Evolutionary conservation across 2,888 invertebrate genomes (phyloP).

Genomic region (Pseudeuparius sepicola): DNA sequence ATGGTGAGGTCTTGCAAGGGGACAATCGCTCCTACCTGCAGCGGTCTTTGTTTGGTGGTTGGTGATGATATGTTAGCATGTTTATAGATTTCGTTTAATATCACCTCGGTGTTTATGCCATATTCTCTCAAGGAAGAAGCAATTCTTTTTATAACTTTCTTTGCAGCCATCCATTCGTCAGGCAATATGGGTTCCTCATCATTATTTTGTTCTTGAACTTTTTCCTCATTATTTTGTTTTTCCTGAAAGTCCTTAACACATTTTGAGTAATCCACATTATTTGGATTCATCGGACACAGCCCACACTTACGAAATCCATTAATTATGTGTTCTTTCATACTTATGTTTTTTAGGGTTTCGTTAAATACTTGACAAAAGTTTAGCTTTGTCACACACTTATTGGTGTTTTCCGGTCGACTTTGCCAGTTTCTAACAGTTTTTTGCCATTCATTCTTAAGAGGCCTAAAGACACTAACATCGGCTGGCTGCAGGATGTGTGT

Average conservation of each 20-base stretch:
- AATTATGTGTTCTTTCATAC: conserved; percentile 3
- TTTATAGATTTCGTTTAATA: too few relatives aligned
- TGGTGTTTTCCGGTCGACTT: too few relatives aligned
- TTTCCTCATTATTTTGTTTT: conserved; percentile 8
- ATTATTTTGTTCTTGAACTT: too few relatives aligned
- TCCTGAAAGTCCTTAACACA: conserved; percentile 6
- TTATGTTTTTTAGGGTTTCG: not conserved
- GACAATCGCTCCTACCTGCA: too few relatives aligned
- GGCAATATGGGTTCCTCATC: too few relatives aligned
- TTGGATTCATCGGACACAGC: conserved; percentile 8
- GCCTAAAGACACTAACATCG: conserved; percentile 19
- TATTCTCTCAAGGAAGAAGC: too few relatives aligned
- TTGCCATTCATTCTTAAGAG: conserved; percentile 19
- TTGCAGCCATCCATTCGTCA: too few relatives aligned
- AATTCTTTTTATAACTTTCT: too few relatives aligned
- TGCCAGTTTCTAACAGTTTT: conserved; percentile 20
- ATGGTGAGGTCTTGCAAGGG: too few relatives aligned
- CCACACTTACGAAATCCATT: conserved; percentile 11
- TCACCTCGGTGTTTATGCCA: too few relatives aligned
- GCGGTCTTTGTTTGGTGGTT: too few relatives aligned
- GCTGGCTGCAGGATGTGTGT: conserved; percentile 24
- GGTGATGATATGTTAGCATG: too few relatives aligned
- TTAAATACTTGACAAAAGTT: conserved; percentile 5
- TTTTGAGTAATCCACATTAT: conserved; percentile 12
- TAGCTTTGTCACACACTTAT: conserved; percentile 8